phyloP scores from a whole-genome alignment of 2,888 invertebrate species.

The Villa cingulata region DNA sequence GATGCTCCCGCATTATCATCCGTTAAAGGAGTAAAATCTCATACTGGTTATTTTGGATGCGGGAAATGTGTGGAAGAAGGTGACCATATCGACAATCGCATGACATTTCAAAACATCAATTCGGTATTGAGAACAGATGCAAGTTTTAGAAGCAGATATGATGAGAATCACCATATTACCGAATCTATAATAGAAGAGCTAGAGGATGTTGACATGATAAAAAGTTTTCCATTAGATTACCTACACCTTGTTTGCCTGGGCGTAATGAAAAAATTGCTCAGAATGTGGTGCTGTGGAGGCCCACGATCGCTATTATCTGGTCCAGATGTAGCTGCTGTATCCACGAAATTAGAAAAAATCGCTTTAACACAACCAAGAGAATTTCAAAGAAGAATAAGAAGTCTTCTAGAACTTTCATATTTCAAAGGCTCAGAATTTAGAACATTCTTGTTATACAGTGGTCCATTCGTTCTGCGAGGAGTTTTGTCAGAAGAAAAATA shows the following conservation, averaged over 20 bases:
- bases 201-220: constrained; percentile 13
- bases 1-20: constrained; percentile 10
- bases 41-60: constrained; percentile 9
- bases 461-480: too few species aligned
- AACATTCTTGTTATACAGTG: too few species aligned
- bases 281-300: constrained; percentile 6
- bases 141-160: constrained; percentile 6
- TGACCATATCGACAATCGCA: too few species aligned
- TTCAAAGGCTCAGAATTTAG: constrained; percentile 16
- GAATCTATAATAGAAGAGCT: constrained; percentile 12
- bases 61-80: constrained; percentile 10
- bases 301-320: not conserved
- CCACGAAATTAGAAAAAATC: constrained; percentile 1
- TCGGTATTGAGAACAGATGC: constrained; percentile 1
- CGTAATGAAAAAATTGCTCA: constrained; percentile 13
- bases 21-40: constrained; percentile 7
- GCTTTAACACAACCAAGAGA: constrained; percentile 11
- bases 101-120: constrained; percentile 5
- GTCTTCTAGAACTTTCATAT: constrained; percentile 13
- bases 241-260: constrained; percentile 11
- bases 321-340: not conserved
- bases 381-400: constrained; percentile 17
- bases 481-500: constrained; percentile 10
- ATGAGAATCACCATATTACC: constrained; percentile 14
- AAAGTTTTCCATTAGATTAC: constrained; percentile 4